Evolutionary conservation across 2,797 vertebrate genomes (phyloP).

Genomic region (Rallus crepitans): DNA sequence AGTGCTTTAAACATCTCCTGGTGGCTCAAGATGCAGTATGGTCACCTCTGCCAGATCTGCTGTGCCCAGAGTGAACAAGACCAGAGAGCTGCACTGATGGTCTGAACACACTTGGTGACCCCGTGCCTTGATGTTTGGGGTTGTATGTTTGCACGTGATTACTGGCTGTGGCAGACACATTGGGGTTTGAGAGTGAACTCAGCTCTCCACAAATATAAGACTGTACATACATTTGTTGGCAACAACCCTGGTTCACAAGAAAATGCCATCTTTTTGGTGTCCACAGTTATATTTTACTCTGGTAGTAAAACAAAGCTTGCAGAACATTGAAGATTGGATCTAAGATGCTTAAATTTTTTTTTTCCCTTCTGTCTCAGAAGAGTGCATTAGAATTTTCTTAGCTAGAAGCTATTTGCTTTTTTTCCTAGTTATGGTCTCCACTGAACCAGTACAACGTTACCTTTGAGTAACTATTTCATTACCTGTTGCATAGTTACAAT

Average conservation of each 20-base stretch:
- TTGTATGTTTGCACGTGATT: not conserved
- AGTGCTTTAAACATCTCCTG: not conserved
- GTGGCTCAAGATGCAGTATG: rapidly evolving
- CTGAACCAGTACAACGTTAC: not conserved
- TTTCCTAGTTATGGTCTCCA: not conserved
- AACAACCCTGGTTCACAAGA: not conserved
- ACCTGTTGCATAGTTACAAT: not conserved
- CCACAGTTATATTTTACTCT: not conserved
- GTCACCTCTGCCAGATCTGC: not conserved
- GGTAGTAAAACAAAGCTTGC: not conserved
- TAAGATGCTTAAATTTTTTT: not conserved
- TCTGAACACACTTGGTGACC: rapidly evolving
- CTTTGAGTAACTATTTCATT: not conserved
- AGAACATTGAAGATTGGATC: not conserved
- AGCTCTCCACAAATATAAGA: not conserved
- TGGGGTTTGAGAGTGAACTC: not conserved
- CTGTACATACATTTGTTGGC: not conserved
- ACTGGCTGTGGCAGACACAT: not conserved
- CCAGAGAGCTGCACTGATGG: rapidly evolving
- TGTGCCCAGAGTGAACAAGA: not conserved
- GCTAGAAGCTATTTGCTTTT: not conserved
- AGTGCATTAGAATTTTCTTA: not conserved
- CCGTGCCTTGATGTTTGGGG: rapidly evolving
- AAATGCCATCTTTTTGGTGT: not conserved
- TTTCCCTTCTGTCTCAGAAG: not conserved